phyloP scores from a whole-genome alignment of 2,113 vertebrate genomes.

The Shinisaurus crocodilurus region DNA sequence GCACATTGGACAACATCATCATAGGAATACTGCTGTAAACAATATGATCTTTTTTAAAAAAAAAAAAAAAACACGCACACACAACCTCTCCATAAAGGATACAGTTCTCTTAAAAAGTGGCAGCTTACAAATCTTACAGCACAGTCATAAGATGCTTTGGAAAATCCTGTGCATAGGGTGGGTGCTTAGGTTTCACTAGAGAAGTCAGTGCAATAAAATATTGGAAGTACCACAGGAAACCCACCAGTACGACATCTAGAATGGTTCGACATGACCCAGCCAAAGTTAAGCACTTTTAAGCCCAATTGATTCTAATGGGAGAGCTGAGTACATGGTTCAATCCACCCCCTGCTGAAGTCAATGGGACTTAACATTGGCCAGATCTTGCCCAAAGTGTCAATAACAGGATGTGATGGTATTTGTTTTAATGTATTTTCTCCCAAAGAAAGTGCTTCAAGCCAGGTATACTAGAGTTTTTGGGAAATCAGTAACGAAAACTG shows the following conservation, averaged over 20 bases:
- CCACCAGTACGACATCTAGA: background rate
- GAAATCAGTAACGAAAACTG: background rate
- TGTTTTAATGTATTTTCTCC: background rate
- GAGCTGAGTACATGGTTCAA: background rate
- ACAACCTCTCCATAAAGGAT: fast-evolving
- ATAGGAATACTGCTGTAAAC: background rate
- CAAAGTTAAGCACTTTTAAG: background rate
- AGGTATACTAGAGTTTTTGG: background rate
- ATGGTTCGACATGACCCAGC: background rate
- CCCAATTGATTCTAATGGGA: background rate
- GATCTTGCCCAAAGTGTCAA: background rate
- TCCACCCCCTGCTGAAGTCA: too few relatives aligned
- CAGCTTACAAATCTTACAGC: background rate
- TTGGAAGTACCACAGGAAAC: too few relatives aligned
- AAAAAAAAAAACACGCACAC: background rate
- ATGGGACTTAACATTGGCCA: too few relatives aligned
- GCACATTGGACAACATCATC: slow-evolving; percentile 39
- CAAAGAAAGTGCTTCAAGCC: background rate
- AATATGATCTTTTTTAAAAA: background rate
- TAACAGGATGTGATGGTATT: background rate
- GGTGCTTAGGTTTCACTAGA: background rate
- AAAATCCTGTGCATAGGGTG: background rate
- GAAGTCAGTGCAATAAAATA: background rate
- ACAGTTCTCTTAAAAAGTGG: background rate
- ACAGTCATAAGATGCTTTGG: background rate